Base-by-base conservation (phyloP, 2,113 vertebrate species). In the Dicerorhinus sumatrensis region DNA sequence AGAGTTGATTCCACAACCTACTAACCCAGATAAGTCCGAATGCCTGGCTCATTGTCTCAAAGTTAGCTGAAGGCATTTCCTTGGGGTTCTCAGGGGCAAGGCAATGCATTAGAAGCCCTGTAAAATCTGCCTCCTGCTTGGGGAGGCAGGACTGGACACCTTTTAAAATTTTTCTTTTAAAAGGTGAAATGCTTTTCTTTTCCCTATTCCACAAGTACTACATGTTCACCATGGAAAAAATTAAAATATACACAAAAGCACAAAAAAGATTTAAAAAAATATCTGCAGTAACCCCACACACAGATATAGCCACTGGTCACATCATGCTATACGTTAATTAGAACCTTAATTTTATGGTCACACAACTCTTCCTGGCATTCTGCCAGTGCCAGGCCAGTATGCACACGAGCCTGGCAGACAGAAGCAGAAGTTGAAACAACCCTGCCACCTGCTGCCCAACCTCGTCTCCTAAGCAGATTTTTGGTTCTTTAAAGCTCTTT, bases 381-480 rank as follows among this genome's bases (percentile, higher is more conserved):
- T 93, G 76, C 56, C 89, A 31, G 36, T 20, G 18, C 17, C 21
- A 42, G 31, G 48, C 75, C 13, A 33, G 46, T 31, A 39, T 42
- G 21, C 20, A 36, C 42, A 20, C 16, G 33, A 89, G 17, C 48
- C 29, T 90, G 89, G 69, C 80, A 95, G 62, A 83, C 1, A 84
- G 76, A 83, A 92, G 77, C 54, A 67, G 63, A 97, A 96, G 77
- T 84, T 97, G 90, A 97, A 95, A 87, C 98, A 98, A 98, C 90
- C 83, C 97, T 98, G 98, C 98, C 98, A 97, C 96, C 98, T 98
- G 94, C 97, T 97, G 97, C 94, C 92, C 36, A 9, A 86, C 54
- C 77, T 17, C 11, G 36, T 95, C 63, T 81, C 80, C 58, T 92
- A 76, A 95, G 48, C 75, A 92, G 75, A 8, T 48, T 72, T 91